These are phyloP conservation scores for Phaonia tiefii DNA, from an alignment of 2,888 invertebrate species.

Conservation along the genomic window DNA sequence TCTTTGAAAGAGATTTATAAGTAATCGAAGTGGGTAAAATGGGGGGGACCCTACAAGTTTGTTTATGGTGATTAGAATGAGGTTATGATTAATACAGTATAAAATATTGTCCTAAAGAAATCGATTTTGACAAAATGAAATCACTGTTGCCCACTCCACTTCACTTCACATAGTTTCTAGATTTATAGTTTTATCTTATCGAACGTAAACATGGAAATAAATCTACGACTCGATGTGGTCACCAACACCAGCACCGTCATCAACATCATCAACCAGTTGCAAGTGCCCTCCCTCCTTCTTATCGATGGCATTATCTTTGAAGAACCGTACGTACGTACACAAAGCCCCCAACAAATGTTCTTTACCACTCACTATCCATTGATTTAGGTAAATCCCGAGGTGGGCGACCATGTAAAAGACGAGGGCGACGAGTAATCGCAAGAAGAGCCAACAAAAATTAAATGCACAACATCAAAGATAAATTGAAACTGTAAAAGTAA, in stretches of 20 bases:
- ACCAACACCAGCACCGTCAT: neutral
- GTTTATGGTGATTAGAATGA: too few relatives aligned
- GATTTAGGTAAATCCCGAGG: slow-evolving; percentile 18
- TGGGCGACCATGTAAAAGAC: neutral
- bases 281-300: too few relatives aligned
- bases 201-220: neutral
- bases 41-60: too few relatives aligned
- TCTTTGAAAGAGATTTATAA: too few relatives aligned
- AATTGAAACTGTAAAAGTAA: slow-evolving; percentile 13
- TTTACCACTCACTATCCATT: neutral
- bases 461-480: slow-evolving; percentile 26
- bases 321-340: neutral
- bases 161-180: too few relatives aligned
- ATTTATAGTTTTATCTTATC: slow-evolving; percentile 13
- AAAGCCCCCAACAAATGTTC: neutral
- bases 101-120: too few relatives aligned
- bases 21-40: too few relatives aligned
- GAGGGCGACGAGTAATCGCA: neutral
- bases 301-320: neutral
- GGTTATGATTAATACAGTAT: too few relatives aligned
- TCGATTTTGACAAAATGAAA: slow-evolving; percentile 1
- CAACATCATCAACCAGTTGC: too few relatives aligned
- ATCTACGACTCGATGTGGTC: neutral
- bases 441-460: neutral
- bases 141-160: slow-evolving; percentile 22